These are phyloP conservation scores for Spinus pinus DNA, from an alignment of 2,797 vertebrate genomes.

Conservation along the genomic window DNA sequence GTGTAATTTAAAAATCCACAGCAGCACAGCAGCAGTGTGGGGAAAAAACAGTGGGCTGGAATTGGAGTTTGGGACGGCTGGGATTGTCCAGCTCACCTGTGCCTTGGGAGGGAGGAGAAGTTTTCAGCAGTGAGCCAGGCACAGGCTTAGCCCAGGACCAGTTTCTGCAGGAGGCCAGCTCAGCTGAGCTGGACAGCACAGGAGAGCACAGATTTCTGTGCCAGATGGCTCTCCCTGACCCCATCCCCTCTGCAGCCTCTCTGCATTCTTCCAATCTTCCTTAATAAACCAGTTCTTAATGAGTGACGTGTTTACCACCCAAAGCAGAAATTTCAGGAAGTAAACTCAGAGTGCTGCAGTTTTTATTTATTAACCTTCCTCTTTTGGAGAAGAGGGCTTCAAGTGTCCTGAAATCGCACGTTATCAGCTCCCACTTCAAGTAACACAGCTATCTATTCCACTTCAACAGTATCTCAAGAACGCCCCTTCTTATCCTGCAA, in stretches of 20 bases:
- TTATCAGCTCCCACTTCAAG: conserved; percentile 48
- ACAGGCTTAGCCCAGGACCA: neutral
- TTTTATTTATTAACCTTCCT: neutral
- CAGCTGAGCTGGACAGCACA: neutral
- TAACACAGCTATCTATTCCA: conserved; percentile 11
- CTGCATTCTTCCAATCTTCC: neutral
- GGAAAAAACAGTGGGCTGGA: neutral
- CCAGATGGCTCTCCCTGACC: neutral
- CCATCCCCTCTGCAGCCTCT: neutral
- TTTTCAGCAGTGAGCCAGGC: neutral
- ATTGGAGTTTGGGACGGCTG: neutral
- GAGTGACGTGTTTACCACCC: neutral
- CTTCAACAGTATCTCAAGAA: conserved; percentile 37
- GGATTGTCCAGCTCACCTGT: neutral
- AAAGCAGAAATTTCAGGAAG: neutral
- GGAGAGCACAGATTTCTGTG: neutral
- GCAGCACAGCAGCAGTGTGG: neutral
- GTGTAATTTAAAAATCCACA: neutral
- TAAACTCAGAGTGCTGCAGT: neutral
- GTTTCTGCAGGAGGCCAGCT: neutral
- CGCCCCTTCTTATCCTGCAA: conserved; percentile 28
- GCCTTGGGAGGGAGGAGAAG: neutral
- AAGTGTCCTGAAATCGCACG: conserved; percentile 26
- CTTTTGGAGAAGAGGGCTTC: conserved; percentile 11
- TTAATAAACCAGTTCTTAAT: neutral